Evolutionary conservation across 2,113 vertebrate genomes (phyloP).

Genomic region (Oncorhynchus keta): DNA sequence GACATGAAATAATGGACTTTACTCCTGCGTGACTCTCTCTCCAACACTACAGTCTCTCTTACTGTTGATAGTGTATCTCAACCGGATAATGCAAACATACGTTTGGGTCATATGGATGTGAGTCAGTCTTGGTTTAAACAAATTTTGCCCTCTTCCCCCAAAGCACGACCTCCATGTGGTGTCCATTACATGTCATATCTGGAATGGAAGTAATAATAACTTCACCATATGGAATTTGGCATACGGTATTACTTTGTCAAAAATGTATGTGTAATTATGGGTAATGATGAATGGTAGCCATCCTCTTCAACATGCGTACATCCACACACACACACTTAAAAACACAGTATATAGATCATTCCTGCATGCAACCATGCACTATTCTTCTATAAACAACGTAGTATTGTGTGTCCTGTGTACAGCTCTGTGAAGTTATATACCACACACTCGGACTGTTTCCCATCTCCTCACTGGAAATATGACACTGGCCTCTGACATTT

Average conservation of each 20-base stretch:
- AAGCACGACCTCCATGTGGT: too few species aligned
- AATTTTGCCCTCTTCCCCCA: too few species aligned
- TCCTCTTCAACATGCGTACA: conserved; percentile 6
- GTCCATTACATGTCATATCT: too few species aligned
- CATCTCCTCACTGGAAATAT: conserved; percentile 20
- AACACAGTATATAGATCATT: too few species aligned
- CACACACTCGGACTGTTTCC: not conserved
- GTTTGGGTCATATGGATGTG: not conserved
- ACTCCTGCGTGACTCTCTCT: not conserved
- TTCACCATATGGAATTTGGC: too few species aligned
- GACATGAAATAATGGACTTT: conserved; percentile 59
- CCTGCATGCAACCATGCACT: too few species aligned
- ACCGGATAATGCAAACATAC: not conserved
- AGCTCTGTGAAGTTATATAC: not conserved
- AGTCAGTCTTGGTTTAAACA: not conserved
- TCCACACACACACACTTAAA: too few species aligned
- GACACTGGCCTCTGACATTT: conserved; percentile 33
- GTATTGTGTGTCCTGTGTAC: not conserved
- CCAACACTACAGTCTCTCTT: too few species aligned
- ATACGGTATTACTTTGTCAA: too few species aligned
- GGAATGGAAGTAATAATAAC: too few species aligned
- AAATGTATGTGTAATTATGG: too few species aligned
- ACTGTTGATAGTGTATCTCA: not conserved
- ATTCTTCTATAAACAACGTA: not conserved
- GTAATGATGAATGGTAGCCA: conserved; percentile 1